phyloP scores from a whole-genome alignment of 2,888 invertebrate species.

The Heliconius hortense region DNA sequence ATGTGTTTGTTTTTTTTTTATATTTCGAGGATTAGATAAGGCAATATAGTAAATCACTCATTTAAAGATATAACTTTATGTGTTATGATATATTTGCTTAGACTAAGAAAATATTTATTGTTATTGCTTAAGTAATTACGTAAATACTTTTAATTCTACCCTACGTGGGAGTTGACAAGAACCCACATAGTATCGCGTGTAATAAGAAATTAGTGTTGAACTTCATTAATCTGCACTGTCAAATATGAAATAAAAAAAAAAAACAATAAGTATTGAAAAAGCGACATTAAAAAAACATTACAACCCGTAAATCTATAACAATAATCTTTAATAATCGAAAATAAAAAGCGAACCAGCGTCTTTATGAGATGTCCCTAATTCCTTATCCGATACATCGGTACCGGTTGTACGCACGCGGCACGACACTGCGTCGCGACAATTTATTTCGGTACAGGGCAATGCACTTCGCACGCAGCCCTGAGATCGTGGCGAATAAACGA shows the following conservation, averaged over 20 bases:
- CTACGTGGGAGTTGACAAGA: not conserved
- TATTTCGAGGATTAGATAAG: not conserved
- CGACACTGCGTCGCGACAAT: slow-evolving; percentile 74
- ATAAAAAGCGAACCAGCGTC: slow-evolving; percentile 17
- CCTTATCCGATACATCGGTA: slow-evolving; percentile 62
- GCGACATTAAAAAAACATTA: not conserved
- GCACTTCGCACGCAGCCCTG: slow-evolving; percentile 78
- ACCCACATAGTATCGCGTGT: slow-evolving; percentile 1
- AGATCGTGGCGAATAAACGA: slow-evolving; percentile 68
- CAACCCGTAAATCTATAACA: not conserved
- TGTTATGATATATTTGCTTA: too few species aligned
- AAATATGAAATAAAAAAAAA: not conserved
- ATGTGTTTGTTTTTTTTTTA: not conserved
- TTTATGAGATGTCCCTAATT: slow-evolving; percentile 44
- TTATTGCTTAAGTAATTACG: too few species aligned
- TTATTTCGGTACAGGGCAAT: slow-evolving; percentile 81
- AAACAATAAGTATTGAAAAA: not conserved
- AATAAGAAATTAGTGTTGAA: not conserved
- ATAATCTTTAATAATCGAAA: slow-evolving; percentile 12
- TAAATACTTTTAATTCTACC: not conserved
- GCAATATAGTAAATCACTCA: not conserved
- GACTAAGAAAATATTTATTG: too few species aligned
- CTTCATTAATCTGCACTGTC: not conserved
- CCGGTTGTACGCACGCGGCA: slow-evolving; percentile 69
- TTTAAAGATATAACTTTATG: not conserved